Evolutionary conservation across 2,888 invertebrate species (phyloP), one percentile per base, ranked within the genome.

Genomic region (Diplolepis rosae): DNA sequence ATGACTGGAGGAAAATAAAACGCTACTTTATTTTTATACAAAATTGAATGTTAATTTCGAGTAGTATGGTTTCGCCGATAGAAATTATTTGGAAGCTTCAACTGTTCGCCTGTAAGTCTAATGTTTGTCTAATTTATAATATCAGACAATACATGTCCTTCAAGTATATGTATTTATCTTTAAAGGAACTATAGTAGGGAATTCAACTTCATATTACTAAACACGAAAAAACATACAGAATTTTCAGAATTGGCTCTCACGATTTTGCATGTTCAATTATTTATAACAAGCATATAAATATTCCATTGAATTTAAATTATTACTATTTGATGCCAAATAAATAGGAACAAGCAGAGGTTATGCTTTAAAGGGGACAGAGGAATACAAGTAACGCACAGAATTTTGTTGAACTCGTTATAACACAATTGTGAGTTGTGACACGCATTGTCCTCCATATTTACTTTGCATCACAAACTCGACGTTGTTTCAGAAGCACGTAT

Each of bases 341-440:
- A 22, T 32, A 54, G 15, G 11, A 5, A 32, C 9, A 56, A 5
- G 22, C 32, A 32, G 18, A 35, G 3, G 54, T 15, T 22, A 22
- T 9, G 18, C 18, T 32, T 56, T 5, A 56, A 56, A 18, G 32
- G 32, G 9, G 9, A 18, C 1, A 45, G n/a, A 32, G 71, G 73
- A 79, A 79, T 79, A 73, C 80, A 81, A 83, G 77, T 72, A 70
- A 72, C 56, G 66, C 27, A 15, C 73, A 69, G 84, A 79, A 82
- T 75, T 66, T 51, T 66, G 22, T 9, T 15, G 39, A 74, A 82
- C 80, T 81, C 80, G 79, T 82, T 83, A 79, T 79, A 76, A 79
- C 71, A 77, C 77, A 80, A 83, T 82, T 82, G 79, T 76, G 77
- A 81, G 79, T 82, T 79, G 76, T 75, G 69, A 80, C 73, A 70